Percentiles rank a stretch among this genome's conserved stretches.
Evolutionary conservation across 2,113 vertebrate genomes (phyloP).

Genomic region (Dermatemys mawii): DNA sequence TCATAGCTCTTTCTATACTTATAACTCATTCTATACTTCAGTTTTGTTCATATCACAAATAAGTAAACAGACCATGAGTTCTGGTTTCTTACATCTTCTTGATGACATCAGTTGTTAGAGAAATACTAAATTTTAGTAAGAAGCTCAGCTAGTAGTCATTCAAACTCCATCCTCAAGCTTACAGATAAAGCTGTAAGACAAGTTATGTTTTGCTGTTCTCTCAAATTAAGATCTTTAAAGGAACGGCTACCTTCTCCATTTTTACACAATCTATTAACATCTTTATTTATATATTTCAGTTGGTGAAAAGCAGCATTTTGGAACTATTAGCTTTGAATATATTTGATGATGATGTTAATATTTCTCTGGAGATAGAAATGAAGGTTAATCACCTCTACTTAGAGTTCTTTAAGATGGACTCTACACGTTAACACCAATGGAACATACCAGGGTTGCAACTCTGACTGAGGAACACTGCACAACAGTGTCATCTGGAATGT

Average conservation of each 20-base stretch:
- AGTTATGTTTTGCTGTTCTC: background rate
- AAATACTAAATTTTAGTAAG: no score
- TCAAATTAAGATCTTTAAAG: background rate
- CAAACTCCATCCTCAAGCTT: no score
- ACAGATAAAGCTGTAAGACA: no score
- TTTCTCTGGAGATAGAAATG: background rate
- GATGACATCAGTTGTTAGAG: no score
- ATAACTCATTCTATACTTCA: no score
- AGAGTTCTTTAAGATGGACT: background rate
- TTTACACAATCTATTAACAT: background rate
- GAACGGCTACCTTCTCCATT: no score
- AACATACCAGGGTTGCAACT: background rate
- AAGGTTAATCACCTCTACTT: background rate
- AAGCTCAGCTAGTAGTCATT: no score
- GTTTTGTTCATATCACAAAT: no score
- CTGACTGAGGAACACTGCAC: background rate
- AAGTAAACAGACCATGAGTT: no score
- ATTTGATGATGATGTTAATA: background rate
- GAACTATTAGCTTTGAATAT: background rate
- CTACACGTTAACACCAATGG: background rate
- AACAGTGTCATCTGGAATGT: background rate
- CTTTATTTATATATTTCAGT: background rate
- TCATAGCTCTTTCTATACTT: no score
- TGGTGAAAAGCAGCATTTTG: background rate
- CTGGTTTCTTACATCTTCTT: no score